These are phyloP conservation scores for Brachionus angularis DNA, from an alignment of 1,140 invertebrate genomes.

Conservation along the genomic window DNA sequence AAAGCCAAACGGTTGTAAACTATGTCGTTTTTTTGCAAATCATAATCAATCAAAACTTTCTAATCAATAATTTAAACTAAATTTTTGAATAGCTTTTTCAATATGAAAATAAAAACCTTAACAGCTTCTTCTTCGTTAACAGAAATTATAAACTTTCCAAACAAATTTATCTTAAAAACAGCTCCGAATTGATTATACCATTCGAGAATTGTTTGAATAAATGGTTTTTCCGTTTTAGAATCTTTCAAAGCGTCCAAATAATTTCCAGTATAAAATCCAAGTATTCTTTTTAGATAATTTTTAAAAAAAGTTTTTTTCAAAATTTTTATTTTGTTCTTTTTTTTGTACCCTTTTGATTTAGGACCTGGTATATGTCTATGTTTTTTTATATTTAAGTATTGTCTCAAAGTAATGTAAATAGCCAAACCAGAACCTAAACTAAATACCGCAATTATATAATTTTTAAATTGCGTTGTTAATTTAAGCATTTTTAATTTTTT, in stretches of 20 bases:
- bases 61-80: background rate
- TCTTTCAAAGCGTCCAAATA: conserved; percentile 6
- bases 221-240: background rate
- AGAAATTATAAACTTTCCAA: conserved; percentile 2
- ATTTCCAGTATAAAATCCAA: conserved; percentile 32
- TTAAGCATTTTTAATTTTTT: no score
- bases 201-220: background rate
- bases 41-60: conserved; percentile 30
- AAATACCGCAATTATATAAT: no score
- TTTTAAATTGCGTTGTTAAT: no score
- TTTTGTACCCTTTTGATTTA: conserved; percentile 4
- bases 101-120: background rate
- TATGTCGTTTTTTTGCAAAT: conserved; percentile 26
- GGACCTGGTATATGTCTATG: conserved; percentile 1
- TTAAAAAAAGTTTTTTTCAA: background rate
- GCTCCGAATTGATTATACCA: conserved; percentile 18
- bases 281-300: background rate
- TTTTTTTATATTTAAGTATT: background rate
- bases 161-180: conserved; percentile 29
- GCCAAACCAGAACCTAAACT: background rate
- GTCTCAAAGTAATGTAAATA: background rate
- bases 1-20: conserved; percentile 6
- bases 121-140: conserved; percentile 21
- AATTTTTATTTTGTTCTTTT: background rate
- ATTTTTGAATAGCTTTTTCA: background rate